These are phyloP conservation scores for Horisme vitalbata DNA, from an alignment of 2,888 invertebrate species.

Conservation along the genomic window DNA sequence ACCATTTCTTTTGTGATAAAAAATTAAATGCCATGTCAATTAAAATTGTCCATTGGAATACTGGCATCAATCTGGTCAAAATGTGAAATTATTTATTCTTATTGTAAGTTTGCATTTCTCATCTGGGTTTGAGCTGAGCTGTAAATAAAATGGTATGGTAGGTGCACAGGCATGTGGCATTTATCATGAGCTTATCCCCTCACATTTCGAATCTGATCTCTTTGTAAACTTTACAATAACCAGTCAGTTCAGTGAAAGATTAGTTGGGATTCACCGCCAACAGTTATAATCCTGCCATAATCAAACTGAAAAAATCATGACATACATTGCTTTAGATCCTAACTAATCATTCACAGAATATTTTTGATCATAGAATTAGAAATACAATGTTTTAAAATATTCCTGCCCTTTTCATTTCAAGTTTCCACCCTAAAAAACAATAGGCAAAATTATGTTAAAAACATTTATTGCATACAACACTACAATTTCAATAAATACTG, in stretches of 20 bases:
- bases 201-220: constrained; percentile 71
- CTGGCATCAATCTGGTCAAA: constrained; percentile 77
- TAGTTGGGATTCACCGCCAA: constrained; percentile 44
- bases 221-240: constrained; percentile 74
- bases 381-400: constrained; percentile 72
- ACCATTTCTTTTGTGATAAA: constrained; percentile 74
- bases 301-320: constrained; percentile 32
- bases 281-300: constrained; percentile 6
- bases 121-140: constrained; percentile 66
- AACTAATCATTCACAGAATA: constrained; percentile 63
- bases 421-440: too few relatives aligned
- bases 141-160: constrained; percentile 46
- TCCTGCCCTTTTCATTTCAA: constrained; percentile 42
- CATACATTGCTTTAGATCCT: constrained; percentile 39
- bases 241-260: constrained; percentile 59
- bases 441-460: too few relatives aligned
- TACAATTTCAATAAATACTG: constrained; percentile 46
- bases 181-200: constrained; percentile 59
- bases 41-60: constrained; percentile 74
- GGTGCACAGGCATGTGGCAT: constrained; percentile 34
- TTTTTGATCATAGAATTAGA: constrained; percentile 74
- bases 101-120: constrained; percentile 72
- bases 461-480: constrained; percentile 42
- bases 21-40: constrained; percentile 72
- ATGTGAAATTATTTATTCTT: constrained; percentile 72